A percentile compares a stretch with the other conserved stretches of the same genome.
Evolutionary conservation across 2,113 vertebrate genomes (phyloP).

Genomic region (Phalacrocorax pelagicus): DNA sequence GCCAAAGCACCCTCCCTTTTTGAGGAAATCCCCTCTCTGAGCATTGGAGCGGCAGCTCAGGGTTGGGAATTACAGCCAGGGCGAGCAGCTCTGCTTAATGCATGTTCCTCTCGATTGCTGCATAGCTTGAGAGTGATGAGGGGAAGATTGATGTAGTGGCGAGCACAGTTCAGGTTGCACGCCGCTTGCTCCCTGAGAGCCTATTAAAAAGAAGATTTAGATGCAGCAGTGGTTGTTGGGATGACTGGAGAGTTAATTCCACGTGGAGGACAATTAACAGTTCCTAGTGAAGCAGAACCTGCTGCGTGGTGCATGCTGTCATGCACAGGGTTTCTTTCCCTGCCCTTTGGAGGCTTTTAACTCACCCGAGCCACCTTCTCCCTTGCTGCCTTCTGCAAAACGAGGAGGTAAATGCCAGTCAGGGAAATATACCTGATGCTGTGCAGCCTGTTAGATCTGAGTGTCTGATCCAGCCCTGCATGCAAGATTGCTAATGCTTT

Average conservation of each 20-base stretch:
- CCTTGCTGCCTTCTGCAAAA: background rate
- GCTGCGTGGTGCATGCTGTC: accelerated
- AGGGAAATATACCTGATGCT: accelerated
- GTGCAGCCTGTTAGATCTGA: accelerated
- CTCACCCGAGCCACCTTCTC: background rate
- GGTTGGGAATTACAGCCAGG: background rate
- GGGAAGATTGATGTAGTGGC: constrained; percentile 3
- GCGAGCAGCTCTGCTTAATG: background rate
- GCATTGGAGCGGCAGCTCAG: background rate
- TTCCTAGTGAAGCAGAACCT: background rate
- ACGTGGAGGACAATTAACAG: constrained; percentile 32
- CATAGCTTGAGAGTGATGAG: background rate
- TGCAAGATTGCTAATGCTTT: background rate
- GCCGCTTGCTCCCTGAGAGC: background rate
- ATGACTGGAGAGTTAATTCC: constrained; percentile 19
- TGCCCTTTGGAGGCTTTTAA: background rate
- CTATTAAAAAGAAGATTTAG: constrained; percentile 21
- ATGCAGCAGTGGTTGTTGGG: background rate
- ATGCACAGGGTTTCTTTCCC: background rate
- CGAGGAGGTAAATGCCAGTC: background rate
- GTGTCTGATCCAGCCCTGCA: background rate
- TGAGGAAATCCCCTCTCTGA: background rate
- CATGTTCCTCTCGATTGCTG: background rate
- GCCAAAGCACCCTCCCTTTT: background rate
- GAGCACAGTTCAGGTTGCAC: background rate